Percentiles rank a stretch among this genome's conserved stretches.
phyloP scores from a whole-genome alignment of 2,888 invertebrate genomes.

The Dascillus cervinus region DNA sequence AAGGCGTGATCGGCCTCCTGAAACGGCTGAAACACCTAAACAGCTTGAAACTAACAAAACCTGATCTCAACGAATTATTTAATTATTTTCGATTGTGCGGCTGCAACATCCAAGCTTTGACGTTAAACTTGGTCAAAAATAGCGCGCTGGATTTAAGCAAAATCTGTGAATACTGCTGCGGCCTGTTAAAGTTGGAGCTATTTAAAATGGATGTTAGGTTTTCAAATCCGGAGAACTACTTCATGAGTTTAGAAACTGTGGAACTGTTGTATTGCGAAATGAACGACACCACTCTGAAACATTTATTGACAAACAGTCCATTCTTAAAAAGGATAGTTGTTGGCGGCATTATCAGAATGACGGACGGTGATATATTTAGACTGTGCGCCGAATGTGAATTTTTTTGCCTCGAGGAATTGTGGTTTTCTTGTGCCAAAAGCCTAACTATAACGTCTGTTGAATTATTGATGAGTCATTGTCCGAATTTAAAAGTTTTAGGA shows the following conservation, averaged over 20 bases:
- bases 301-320: constrained; percentile 53
- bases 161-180: constrained; percentile 37
- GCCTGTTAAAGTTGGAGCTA: constrained; percentile 55
- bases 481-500: constrained; percentile 54
- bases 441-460: constrained; percentile 57
- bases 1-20: constrained; percentile 47
- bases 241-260: constrained; percentile 52
- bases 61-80: constrained; percentile 53
- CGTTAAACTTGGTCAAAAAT: constrained; percentile 31
- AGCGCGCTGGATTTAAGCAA: constrained; percentile 29
- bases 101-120: constrained; percentile 27
- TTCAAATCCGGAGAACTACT: constrained; percentile 51
- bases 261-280: constrained; percentile 61
- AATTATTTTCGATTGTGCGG: constrained; percentile 47
- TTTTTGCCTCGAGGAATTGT: constrained; percentile 55
- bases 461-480: constrained; percentile 59
- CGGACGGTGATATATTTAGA: constrained; percentile 60
- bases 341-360: constrained; percentile 57
- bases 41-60: constrained; percentile 56
- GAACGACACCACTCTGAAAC: constrained; percentile 49
- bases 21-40: constrained; percentile 45
- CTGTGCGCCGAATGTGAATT: constrained; percentile 59
- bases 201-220: constrained; percentile 56
- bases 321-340: constrained; percentile 55
- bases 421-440: constrained; percentile 61